These are phyloP conservation scores for Rhagium mordax DNA, from an alignment of 2,888 invertebrate species.

Conservation along the genomic window DNA sequence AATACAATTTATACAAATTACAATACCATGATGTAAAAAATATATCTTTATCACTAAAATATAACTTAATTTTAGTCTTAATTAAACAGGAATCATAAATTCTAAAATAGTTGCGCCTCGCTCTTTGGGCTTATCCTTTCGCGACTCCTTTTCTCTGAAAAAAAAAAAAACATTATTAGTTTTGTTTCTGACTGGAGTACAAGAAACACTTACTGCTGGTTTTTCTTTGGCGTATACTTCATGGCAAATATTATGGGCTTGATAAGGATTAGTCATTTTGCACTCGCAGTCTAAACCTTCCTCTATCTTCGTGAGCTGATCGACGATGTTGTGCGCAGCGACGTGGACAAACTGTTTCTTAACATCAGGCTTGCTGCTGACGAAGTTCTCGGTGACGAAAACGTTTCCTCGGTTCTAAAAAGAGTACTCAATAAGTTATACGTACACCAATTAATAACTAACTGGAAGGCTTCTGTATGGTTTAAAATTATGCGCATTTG, in stretches of 20 bases:
- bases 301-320: conserved; percentile 66
- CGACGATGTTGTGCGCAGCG: conserved; percentile 70
- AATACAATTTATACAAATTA: conserved; percentile 57
- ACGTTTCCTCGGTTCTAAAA: conserved; percentile 77
- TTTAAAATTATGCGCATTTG: not conserved
- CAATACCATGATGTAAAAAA: conserved; percentile 57
- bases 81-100: not conserved
- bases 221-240: conserved; percentile 60
- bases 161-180: conserved; percentile 27
- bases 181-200: not conserved
- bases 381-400: conserved; percentile 77
- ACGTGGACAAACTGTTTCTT: conserved; percentile 77
- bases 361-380: conserved; percentile 71
- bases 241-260: conserved; percentile 61
- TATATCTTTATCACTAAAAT: conserved; percentile 41
- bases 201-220: conserved; percentile 39
- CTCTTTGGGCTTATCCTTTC: conserved; percentile 45
- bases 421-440: not conserved
- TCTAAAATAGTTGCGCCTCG: not conserved
- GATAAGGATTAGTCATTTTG: conserved; percentile 53
- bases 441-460: too few relatives aligned
- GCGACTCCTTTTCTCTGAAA: conserved; percentile 57
- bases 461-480: too few relatives aligned
- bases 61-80: conserved; percentile 48
- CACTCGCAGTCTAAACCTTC: conserved; percentile 71